Evolutionary conservation across 2,888 invertebrate species (phyloP), one percentile per base, ranked within the genome.

Genomic region (Salpingus planirostris): DNA sequence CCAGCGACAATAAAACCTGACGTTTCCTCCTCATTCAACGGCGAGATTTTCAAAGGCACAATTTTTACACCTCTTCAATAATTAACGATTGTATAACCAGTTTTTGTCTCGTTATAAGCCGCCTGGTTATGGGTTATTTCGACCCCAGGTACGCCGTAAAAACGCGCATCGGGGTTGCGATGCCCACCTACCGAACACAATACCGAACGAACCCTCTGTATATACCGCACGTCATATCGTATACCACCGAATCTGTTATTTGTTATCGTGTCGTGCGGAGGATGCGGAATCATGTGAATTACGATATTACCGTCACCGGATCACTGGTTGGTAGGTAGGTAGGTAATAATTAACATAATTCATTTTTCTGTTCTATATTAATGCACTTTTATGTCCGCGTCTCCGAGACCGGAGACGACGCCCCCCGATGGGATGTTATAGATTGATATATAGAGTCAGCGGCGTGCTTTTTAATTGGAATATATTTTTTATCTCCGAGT

Each of bases 391-490:
- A 53, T 49, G 49, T 50, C 44, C 40, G 44, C 46, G 54, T 52
- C 51, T 51, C 47, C 43, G 44, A 51, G 53, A 54, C 57, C 47
- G 43, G 44, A 51, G 53, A 54, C 57, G 51, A 47, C 50, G 59
- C 56, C 54, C 46, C 64, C 59, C 51, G 62, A 59, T 62, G 64
- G 31, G 61, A 49, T 56, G 57, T 53, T 59, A 60, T 61, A 63
- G 61, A 63, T 62, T 64, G 62, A 63, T 63, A 61, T 62, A 63
- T 62, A 57, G 62, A 58, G 58, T 57, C 60, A 57, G 59, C 61
- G 59, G 62, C 60, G 52, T 50, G 54, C 59, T 60, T 63, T 62
- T 64, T 63, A 64, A 63, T 64, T 64, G 62, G 62, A 63, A 62
- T 59, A 60, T 57, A 60, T 63, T 61, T 61, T 63, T 64, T 62